phyloP scores from a whole-genome alignment of 1,140 invertebrate genomes.

The Myzus persicae region DNA sequence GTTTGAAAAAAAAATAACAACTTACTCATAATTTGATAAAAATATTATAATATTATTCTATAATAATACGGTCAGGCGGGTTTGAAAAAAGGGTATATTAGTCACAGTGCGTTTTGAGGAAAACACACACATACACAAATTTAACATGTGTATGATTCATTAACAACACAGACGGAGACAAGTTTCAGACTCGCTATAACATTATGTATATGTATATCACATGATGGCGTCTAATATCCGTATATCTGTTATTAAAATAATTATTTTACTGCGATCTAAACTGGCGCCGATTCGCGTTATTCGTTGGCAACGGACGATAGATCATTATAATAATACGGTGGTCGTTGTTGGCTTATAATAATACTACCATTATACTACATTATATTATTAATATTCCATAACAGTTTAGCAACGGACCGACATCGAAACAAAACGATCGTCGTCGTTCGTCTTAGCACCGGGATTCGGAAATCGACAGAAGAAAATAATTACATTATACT shows the following conservation, averaged over 20 bases:
- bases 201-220: neutral
- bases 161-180: constrained; percentile 13
- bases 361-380: neutral
- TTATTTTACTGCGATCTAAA: constrained; percentile 17
- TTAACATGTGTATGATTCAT: constrained; percentile 50
- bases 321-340: neutral
- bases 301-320: constrained; percentile 6
- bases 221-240: constrained; percentile 10
- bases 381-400: neutral
- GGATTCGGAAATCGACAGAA: neutral
- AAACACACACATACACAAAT: neutral
- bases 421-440: neutral
- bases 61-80: neutral
- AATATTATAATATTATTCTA: neutral
- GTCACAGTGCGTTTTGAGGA: constrained; percentile 36
- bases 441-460: too few relatives aligned
- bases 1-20: neutral
- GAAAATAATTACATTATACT: neutral
- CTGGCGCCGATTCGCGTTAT: constrained; percentile 35
- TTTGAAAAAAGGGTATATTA: constrained; percentile 37
- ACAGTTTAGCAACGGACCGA: neutral
- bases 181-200: neutral
- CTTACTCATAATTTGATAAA: neutral
- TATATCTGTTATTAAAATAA: constrained; percentile 13
- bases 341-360: neutral